A percentile compares a stretch with the other conserved stretches of the same genome.
phyloP scores from a whole-genome alignment of 1,140 invertebrate genomes.

The Trichonephila clavipes region DNA sequence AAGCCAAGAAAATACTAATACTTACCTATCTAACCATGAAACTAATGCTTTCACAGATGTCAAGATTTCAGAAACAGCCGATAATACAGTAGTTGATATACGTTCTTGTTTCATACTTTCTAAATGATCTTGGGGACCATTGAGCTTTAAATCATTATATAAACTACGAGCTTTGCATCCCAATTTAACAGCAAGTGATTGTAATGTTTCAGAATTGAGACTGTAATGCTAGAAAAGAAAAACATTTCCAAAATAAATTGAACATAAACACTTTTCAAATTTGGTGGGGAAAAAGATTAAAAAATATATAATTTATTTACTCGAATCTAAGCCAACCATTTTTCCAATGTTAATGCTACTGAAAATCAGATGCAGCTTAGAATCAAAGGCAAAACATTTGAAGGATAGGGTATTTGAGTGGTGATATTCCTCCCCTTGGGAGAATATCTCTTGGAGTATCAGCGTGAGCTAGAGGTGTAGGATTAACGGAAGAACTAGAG shows the following conservation, averaged over 20 bases:
- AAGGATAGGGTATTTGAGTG: too few species aligned
- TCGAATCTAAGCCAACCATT: too few species aligned
- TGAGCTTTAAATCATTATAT: slow-evolving; percentile 85
- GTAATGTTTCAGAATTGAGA: slow-evolving; percentile 93
- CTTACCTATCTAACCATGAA: slow-evolving; percentile 89
- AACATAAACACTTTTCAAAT: not conserved
- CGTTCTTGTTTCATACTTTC: slow-evolving; percentile 80
- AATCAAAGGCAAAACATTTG: too few species aligned
- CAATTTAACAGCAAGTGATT: slow-evolving; percentile 90
- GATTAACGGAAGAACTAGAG: too few species aligned
- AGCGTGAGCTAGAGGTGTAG: too few species aligned
- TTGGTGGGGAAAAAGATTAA: too few species aligned
- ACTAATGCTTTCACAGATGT: slow-evolving; percentile 90
- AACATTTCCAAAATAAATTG: not conserved
- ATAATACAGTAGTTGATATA: slow-evolving; percentile 89
- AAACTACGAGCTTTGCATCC: slow-evolving; percentile 91
- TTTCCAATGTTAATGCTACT: too few species aligned
- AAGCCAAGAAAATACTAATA: not conserved
- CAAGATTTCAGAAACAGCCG: slow-evolving; percentile 92
- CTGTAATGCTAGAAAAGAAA: slow-evolving; percentile 87
- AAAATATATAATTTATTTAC: too few species aligned
- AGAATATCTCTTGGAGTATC: too few species aligned
- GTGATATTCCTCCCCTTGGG: too few species aligned
- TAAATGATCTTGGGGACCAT: slow-evolving; percentile 70
- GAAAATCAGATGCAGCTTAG: too few species aligned